Base-by-base conservation (phyloP, 2,797 vertebrate genomes). In the Phrynocephalus guinanensis region DNA sequence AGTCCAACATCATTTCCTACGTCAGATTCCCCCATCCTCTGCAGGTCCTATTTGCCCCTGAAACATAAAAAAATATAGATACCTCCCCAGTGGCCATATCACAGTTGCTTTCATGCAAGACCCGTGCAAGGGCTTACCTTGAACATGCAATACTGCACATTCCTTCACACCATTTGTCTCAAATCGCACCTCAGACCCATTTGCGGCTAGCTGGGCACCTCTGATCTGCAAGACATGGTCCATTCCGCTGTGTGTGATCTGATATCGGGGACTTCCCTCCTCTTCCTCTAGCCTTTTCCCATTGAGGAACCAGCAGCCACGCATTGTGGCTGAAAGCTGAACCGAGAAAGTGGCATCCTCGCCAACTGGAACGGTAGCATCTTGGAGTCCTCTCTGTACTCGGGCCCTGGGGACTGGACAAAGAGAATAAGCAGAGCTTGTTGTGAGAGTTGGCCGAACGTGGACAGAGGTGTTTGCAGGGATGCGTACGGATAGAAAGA, bases 241-340 rank as follows among this genome's bases (percentile, higher is more conserved):
- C 0, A 92, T 97, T 82, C 98, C 97, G 0, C 90, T 96, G 10
- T 94, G 96, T 73, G 95, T 96, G 88, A 98, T 87, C 0, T 94
- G 95, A 94, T 95, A 99, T 6, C 92, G 96, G 22, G 98, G 90
- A 0, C 96, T 97, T 0, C 50, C 91, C 0, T 97, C 97, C 20
- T 97, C 97, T 91, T 97, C 97, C 92, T 97, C 96, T 90, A 98
- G 96, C 86, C 97, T 97, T 24, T 93, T 95, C 0, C 98, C 98
- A 0, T 98, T 97, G 90, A 99, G 93, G 95, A 98, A 98, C 99
- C 99, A 99, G 26, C 96, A 96, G 5, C 98, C 99, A 0, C 97
- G 97, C 80, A 98, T 97, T 0, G 94, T 94, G 0, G 98, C 97
- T 0, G 98, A 99, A 81, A 99, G 97, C 92, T 98, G 97, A 33